These are phyloP conservation scores for Plebejus argus DNA, from an alignment of 2,888 invertebrate species.

Conservation along the genomic window DNA sequence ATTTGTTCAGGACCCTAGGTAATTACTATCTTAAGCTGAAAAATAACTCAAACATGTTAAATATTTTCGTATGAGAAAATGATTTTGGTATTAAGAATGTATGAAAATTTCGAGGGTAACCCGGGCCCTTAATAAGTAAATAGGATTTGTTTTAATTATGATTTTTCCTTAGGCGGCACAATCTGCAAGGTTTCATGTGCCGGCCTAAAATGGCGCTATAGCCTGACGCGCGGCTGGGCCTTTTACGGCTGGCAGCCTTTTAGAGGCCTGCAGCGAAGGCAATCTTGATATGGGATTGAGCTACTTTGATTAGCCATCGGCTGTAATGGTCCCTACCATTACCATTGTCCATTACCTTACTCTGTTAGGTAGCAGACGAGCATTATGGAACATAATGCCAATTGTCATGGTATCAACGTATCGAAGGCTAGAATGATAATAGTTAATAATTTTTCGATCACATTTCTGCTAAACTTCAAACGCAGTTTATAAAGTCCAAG, in stretches of 20 bases:
- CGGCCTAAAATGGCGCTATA: conserved; percentile 66
- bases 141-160: conserved; percentile 40
- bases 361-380: not conserved
- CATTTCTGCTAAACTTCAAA: too few relatives aligned
- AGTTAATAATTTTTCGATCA: too few relatives aligned
- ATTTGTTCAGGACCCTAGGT: too few relatives aligned
- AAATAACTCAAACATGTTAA: too few relatives aligned
- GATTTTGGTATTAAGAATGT: too few relatives aligned
- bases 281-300: conserved; percentile 44
- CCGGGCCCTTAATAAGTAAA: conserved; percentile 27
- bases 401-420: not conserved
- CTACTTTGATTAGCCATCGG: conserved; percentile 25
- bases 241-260: conserved; percentile 72
- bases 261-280: conserved; percentile 57
- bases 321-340: not conserved
- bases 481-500: too few relatives aligned
- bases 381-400: not conserved
- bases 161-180: conserved; percentile 40
- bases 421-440: not conserved
- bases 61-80: too few relatives aligned
- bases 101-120: too few relatives aligned
- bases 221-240: conserved; percentile 59
- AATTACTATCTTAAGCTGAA: too few relatives aligned
- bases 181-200: conserved; percentile 52
- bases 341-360: not conserved